Base-by-base conservation (phyloP, 64 coral and sea anemone species). In the Astreopora myriophthalma region DNA sequence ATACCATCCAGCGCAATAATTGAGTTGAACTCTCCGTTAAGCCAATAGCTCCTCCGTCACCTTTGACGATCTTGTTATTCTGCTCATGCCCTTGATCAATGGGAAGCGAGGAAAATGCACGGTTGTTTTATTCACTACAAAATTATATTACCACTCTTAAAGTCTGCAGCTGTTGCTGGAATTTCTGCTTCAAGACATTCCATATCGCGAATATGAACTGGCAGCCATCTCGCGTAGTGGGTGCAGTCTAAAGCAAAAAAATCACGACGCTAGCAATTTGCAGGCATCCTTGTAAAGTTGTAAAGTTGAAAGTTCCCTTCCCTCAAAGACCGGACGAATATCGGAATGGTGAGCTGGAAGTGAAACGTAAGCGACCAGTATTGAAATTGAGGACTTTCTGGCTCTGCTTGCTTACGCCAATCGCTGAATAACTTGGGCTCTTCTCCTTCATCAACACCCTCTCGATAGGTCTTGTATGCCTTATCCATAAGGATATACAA, bases 281-380 rank as follows among this genome's bases (percentile, higher is more conserved):
- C 51, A 84, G 34, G 51, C 49, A 17, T 60, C 55, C 23, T n/a
- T 63, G 31, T 64, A 65, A 5, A 64, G 29, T 30, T 58, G 29
- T n/a, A n/a, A n/a, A n/a, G n/a, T n/a, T n/a, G n/a, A 30, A 92
- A 92, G 49, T 85, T 84, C 16, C 65, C 78, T 84, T 92, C 78
- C 0, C 73, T 1, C 19, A 89, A 61, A 16, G 87, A 89, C 55
- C n/a, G 29, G 4, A 89, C 87, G 17, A 58, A 31, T 78, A 84
- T 77, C 76, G 84, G 77, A 58, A 4, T 68, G 2, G 9, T 69
- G 46, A 80, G 82, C 48, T 84, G 69, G 34, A 91, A 84, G 24
- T 91, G 79, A 25, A 88, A 29, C 29, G 85, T 88, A 14, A 88
- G 75, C 6, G 22, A 88, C 91, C 84, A 87, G 74, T 87, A 88